Evolutionary conservation across 2,888 invertebrate genomes (phyloP), one percentile per base, ranked within the genome.

Genomic region (Morpho deidamia): DNA sequence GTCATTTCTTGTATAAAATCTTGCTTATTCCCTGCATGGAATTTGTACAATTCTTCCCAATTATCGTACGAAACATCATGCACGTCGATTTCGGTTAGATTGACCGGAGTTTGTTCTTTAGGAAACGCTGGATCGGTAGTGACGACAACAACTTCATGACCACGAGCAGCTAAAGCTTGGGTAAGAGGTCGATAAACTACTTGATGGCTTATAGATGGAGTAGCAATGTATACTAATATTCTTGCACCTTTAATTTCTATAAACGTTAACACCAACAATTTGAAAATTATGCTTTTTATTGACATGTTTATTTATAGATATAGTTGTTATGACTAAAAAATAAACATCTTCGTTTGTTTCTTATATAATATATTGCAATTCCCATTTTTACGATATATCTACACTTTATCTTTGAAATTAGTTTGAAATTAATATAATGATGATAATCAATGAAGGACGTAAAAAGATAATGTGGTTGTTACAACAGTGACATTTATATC

Each of bases 191-290:
- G 77, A 73, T 69, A 69, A 0, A 63, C 61, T n/a, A 56, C 14
- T 59, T 63, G 62, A 45, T 62, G 63, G 53, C 87, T 90, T 43
- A 85, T 76, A 0, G 79, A 76, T 1, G 82, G 72, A 1, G 68
- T 63, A 1, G 82, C 70, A 38, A 78, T 64, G 0, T 80, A 61
- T 0, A 65, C 76, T 35, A 85, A 61, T 52, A 85, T 85, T 50
- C 68, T 71, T 3, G 76, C 74, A 48, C 68, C 48, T 40, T 47
- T 65, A 2, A 48, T 45, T 51, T n/a, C 51, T 44, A 33, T 34
- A 32, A 44, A 8, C n/a, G 38, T 11, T 5, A 44, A 39, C 34
- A 12, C 38, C 39, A 7, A 11, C 8, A 39, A 3, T 9, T 23
- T 37, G 9, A 40, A 45, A 37, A 23, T 23, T 56, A 46, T 11